These are phyloP conservation scores for Silurus lanzhouensis DNA, from an alignment of 2,797 vertebrate species.

Conservation along the genomic window DNA sequence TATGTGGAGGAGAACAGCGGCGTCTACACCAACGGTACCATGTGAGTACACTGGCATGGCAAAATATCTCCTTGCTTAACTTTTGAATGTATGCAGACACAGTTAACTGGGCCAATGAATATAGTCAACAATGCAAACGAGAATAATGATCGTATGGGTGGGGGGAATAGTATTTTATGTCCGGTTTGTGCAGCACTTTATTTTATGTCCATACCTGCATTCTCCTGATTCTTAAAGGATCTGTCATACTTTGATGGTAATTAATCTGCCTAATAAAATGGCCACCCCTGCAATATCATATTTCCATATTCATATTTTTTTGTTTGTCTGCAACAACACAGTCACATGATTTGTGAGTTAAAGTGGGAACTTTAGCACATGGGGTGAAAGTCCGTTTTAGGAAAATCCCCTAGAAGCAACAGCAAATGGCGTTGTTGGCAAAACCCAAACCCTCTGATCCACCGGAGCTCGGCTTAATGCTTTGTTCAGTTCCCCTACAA, in stretches of 20 bases:
- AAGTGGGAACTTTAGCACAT: background rate
- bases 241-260: background rate
- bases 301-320: no score
- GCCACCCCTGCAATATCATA: background rate
- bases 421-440: background rate
- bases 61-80: background rate
- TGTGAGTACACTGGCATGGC: constrained; percentile 71
- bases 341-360: background rate
- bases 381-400: background rate
- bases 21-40: constrained; percentile 93
- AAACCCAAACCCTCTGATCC: background rate
- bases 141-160: background rate
- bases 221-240: background rate
- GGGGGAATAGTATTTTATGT: background rate
- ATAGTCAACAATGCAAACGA: background rate
- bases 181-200: background rate
- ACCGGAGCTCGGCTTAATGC: background rate
- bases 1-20: constrained; percentile 94
- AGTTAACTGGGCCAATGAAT: background rate
- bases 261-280: background rate
- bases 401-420: background rate
- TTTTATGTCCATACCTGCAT: background rate
- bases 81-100: background rate
- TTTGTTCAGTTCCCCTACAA: constrained; percentile 13
- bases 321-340: background rate